Evolutionary conservation across 2,888 invertebrate genomes (phyloP).

Genomic region (Tipula helvola): DNA sequence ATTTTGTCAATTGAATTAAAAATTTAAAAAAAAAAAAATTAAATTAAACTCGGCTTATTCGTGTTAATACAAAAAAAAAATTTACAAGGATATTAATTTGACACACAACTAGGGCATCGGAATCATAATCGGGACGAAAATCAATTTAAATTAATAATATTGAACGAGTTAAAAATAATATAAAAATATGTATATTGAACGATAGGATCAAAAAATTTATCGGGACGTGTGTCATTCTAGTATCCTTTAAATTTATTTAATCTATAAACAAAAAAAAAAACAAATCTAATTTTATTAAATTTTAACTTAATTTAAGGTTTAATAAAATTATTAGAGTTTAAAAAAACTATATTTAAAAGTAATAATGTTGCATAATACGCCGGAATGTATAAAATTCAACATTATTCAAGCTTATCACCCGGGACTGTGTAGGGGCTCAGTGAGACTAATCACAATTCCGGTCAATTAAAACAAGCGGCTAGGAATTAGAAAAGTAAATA

Average conservation of each 20-base stretch:
- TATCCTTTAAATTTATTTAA: background rate
- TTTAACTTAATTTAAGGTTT: background rate
- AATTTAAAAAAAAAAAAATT: background rate
- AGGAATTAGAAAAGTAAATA: background rate
- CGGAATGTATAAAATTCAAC: constrained; percentile 12
- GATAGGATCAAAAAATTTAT: background rate
- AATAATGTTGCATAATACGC: constrained; percentile 15
- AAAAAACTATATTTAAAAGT: constrained; percentile 9
- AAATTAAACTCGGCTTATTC: background rate
- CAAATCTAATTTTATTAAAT: background rate
- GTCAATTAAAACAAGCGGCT: background rate
- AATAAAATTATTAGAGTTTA: background rate
- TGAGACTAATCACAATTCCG: constrained; percentile 21
- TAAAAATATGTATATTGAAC: background rate
- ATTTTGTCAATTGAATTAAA: background rate
- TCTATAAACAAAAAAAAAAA: background rate
- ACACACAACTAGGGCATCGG: background rate
- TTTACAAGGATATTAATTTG: background rate
- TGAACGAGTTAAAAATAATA: background rate
- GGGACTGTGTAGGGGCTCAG: constrained; percentile 29
- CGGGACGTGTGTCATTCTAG: background rate
- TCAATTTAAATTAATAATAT: background rate
- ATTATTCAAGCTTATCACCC: constrained; percentile 22
- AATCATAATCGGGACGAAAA: background rate
- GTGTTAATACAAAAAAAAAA: background rate